Conservation (phyloP, 92 coral and sea anemone genomes). For the Galaxea fascicularis region DNA sequence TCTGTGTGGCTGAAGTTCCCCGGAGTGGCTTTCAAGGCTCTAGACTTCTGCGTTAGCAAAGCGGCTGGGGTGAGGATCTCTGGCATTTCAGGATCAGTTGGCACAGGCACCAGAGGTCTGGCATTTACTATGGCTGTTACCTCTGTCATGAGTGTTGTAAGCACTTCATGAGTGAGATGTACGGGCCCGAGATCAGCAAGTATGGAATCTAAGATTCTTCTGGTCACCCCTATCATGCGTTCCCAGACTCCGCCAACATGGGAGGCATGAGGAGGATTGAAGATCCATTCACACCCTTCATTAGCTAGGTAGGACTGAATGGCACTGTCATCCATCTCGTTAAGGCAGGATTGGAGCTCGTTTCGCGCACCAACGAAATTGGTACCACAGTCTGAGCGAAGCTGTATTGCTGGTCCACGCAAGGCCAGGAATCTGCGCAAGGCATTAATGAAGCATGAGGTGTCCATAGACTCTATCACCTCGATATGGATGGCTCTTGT, state of each 20-base stretch:
- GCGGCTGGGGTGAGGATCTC: conserved; percentile 52
- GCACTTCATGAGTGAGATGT: conserved; percentile 43
- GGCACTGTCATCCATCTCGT: background rate
- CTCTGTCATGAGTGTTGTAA: conserved; percentile 43
- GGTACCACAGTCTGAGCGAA: conserved; percentile 44
- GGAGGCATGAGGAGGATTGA: conserved; percentile 38
- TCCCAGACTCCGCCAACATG: conserved; percentile 38
- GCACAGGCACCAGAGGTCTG: conserved; percentile 42
- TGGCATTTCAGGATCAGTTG: conserved; percentile 33
- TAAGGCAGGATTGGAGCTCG: conserved; percentile 23
- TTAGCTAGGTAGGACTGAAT: conserved; percentile 4
- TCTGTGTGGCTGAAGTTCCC: conserved; percentile 30
- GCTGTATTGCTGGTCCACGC: conserved; percentile 37
- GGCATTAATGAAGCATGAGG: conserved; percentile 32
- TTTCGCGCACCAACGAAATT: conserved; percentile 35
- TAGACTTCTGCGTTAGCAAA: conserved; percentile 41
- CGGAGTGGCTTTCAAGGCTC: conserved; percentile 1
- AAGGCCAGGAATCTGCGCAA: conserved; percentile 19
- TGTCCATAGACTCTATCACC: conserved; percentile 66
- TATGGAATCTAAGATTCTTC: conserved; percentile 35
- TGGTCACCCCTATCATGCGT: conserved; percentile 46
- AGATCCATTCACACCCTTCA: conserved; percentile 36
- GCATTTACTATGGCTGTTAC: conserved; percentile 45
- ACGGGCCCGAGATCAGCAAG: conserved; percentile 14
- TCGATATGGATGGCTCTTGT: conserved; percentile 63